These are phyloP conservation scores for Pomatostomus ruficeps DNA, from an alignment of 2,113 vertebrate species.

Conservation along the genomic window DNA sequence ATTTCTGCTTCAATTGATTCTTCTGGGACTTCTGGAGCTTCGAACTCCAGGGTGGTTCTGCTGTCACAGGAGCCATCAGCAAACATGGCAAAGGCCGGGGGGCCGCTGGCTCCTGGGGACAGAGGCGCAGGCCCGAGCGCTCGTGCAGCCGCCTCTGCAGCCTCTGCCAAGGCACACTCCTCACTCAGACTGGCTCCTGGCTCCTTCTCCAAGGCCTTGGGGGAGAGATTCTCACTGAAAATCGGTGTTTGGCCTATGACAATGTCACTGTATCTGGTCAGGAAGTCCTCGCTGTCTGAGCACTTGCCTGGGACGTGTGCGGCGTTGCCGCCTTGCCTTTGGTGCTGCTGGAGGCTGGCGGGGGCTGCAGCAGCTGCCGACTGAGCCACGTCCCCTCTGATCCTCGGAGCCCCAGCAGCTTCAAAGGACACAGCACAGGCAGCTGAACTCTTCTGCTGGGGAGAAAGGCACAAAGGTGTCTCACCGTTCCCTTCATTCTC, in stretches of 20 bases:
- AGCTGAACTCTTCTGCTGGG: background rate
- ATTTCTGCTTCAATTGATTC: conserved; percentile 40
- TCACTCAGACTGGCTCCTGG: background rate
- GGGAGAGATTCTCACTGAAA: conserved; percentile 26
- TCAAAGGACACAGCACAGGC: background rate
- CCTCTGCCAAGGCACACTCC: background rate
- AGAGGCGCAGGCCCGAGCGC: background rate
- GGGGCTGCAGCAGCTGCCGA: background rate
- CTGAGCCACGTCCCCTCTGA: background rate
- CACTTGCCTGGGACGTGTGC: background rate
- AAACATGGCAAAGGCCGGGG: conserved; percentile 66
- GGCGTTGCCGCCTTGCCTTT: background rate
- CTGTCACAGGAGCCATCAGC: background rate
- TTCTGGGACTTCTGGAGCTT: background rate
- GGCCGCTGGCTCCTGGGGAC: conserved; percentile 42
- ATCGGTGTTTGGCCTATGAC: conserved; percentile 68
- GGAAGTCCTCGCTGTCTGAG: conserved; percentile 60
- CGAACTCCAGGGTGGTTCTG: background rate
- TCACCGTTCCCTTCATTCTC: background rate
- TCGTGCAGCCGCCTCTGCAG: background rate
- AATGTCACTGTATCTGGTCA: conserved; percentile 77
- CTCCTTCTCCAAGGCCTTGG: background rate
- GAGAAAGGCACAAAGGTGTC: background rate
- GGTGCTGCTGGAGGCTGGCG: background rate
- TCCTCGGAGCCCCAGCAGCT: background rate